Evolutionary conservation across 2,888 invertebrate species (phyloP).

Genomic region (Psococerastis gibbosa): DNA sequence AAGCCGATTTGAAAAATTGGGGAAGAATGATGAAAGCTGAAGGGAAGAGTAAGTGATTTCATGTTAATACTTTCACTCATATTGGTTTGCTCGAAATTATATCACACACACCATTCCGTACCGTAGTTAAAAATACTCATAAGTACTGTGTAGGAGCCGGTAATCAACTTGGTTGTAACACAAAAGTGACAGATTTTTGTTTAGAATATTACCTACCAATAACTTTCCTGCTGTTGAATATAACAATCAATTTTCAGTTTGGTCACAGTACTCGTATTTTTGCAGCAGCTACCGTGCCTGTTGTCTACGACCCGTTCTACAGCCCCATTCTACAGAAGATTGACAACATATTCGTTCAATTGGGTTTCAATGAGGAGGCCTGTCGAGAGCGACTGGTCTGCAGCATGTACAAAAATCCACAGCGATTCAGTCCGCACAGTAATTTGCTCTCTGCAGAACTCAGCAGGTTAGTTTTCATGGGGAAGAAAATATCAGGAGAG

Average conservation of each 20-base stretch:
- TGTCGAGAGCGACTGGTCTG: conserved; percentile 25
- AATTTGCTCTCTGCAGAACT: conserved; percentile 25
- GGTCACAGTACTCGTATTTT: background rate
- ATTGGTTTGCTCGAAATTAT: too few species aligned
- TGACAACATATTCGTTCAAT: conserved; percentile 24
- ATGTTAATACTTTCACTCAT: too few species aligned
- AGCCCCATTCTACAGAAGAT: conserved; percentile 24
- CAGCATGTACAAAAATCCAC: conserved; percentile 25
- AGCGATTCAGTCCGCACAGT: conserved; percentile 24
- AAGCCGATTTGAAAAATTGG: too few species aligned
- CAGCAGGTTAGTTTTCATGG: conserved; percentile 24
- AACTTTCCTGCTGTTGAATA: background rate
- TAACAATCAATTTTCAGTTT: background rate
- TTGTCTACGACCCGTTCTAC: conserved; percentile 23
- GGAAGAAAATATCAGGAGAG: too few species aligned
- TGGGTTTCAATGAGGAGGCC: conserved; percentile 24
- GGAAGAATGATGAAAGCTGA: too few species aligned
- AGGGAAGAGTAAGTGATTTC: too few species aligned
- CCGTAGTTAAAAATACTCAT: too few species aligned
- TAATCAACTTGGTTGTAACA: too few species aligned
- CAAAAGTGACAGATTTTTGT: too few species aligned
- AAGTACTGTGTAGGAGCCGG: too few species aligned
- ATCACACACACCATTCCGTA: too few species aligned
- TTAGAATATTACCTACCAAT: too few species aligned
- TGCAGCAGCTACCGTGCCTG: conserved; percentile 12